Evolutionary conservation across 2,888 invertebrate genomes (phyloP), one percentile per base, ranked within the genome.

Genomic region (Rhagonycha fulva): DNA sequence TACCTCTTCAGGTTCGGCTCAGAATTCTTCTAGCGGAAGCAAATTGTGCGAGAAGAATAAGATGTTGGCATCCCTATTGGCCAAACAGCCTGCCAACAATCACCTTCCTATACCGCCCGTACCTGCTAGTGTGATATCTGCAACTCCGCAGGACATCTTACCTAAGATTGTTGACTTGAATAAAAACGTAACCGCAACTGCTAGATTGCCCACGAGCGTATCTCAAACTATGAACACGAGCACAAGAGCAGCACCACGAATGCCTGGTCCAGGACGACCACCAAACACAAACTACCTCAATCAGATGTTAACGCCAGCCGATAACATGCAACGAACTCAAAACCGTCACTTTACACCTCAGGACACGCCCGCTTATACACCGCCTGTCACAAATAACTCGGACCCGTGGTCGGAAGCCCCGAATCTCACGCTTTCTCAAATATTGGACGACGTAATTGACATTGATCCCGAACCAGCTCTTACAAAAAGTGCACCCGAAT

Each of bases 381-480:
- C 26, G 62, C 62, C 14, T 76, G 79, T 79, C 77, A 74, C 62
- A 81, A 79, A 88, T 89, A 82, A 83, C 88, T n/a, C 26, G 81
- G 87, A 90, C 9, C 63, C 63, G 11, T 66, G 63, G 63, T 66
- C 63, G 23, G 63, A 24, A 24, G 9, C 24, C 9, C 63, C 90
- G 73, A 95, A 95, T 88, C 92, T 93, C 70, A 90, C 94, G 78
- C 89, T 97, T 71, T 95, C 96, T 3, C 94, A 95, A 83, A 93
- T 97, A 82, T 88, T 97, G 81, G 96, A 97, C 88, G 93, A 94
- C 87, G 94, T 96, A 77, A 94, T 96, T 85, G 95, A 96, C 80
- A 92, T 93, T 84, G 93, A 93, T 86, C 92, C 94, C 76, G 94
- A 94, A 81, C 89, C 90, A 63, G 90, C 90, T 78, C 87, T 86